Evolutionary conservation across 2,113 vertebrate species (phyloP), one percentile per base, ranked within the genome.

Genomic region (Oryzias curvinotus): DNA sequence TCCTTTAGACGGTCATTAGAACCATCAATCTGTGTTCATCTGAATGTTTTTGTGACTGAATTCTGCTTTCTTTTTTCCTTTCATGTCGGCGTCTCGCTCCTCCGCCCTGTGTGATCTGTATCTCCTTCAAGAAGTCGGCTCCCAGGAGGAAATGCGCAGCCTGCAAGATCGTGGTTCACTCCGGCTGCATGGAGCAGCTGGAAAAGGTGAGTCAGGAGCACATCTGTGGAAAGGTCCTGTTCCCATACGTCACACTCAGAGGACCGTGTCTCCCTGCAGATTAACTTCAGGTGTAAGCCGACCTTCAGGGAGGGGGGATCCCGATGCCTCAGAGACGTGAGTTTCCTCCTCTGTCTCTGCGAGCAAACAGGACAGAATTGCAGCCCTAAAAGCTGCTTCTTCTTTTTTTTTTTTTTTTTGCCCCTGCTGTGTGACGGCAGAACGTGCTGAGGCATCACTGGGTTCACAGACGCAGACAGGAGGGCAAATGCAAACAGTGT

Each of bases 251-350:
- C 36, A 36, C 26, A 28, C 6, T 28, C 26, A 46, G 47, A n/a
- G 6, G 17, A 1, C 1, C 1, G n/a, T 58, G 13, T 60, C 63
- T 92, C 61, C 82, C 47, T 86, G 73, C 65, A 99, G 97, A 99
- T 99, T 73, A 99, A 96, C 88, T 99, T 99, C 87, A 91, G 95
- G 77, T 99, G 97, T 81, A 99, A 99, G 71, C 96, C 95, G 0
- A 98, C 97, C n/a, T 99, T 96, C 84, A 94, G 95, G 82, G 97
- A 99, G 84, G 96, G 95, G 55, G 92, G 93, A 17, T 95, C 95
- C 10, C 92, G 96, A 52, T 94, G 94, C 64, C 92, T 95, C 52
- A 90, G 96, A 92, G 97, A 98, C 77, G 97, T 99, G 88, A 94
- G 95, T 74, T 26, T 52, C 52, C 41, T 36, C 53, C 46, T 8